Evolutionary conservation across 2,113 vertebrate species (phyloP).

Genomic region (Dipodomys ordii): DNA sequence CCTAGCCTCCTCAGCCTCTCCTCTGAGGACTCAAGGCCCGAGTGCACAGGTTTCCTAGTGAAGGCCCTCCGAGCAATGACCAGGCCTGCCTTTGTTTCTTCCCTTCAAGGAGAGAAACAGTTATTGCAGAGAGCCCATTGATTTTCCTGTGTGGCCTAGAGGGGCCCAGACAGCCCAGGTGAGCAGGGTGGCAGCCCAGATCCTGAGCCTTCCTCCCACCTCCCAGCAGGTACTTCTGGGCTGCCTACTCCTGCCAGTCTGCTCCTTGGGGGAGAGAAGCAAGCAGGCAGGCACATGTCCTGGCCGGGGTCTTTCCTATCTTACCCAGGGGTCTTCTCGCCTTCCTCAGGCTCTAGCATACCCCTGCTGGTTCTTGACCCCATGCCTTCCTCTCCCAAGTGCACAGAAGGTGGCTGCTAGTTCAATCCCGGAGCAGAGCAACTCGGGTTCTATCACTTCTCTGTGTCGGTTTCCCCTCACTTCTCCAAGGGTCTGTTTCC

Average conservation of each 20-base stretch:
- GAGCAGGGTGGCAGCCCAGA: neutral
- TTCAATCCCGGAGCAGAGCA: too few relatives aligned
- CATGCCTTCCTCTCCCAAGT: too few relatives aligned
- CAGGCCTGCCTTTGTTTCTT: neutral
- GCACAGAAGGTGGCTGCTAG: fast-evolving
- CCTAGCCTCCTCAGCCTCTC: neutral
- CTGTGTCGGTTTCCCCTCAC: neutral
- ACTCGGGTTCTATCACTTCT: neutral
- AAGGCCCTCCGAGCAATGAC: neutral
- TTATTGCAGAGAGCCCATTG: too few relatives aligned
- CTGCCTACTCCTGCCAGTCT: neutral
- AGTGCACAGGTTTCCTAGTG: fast-evolving
- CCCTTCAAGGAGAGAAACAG: too few relatives aligned
- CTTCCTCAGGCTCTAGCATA: neutral
- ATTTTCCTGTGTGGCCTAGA: neutral
- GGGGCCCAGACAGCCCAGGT: neutral
- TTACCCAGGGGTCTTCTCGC: fast-evolving
- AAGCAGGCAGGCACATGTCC: neutral
- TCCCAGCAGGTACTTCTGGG: too few relatives aligned
- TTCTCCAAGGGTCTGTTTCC: neutral
- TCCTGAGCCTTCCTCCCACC: neutral
- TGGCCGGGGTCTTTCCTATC: neutral
- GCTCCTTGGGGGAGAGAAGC: neutral
- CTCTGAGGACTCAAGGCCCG: too few relatives aligned
- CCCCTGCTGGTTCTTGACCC: too few relatives aligned